A percentile compares a stretch with the other conserved stretches of the same genome.
phyloP scores from a whole-genome alignment of 2,888 invertebrate genomes.

The Melieria omissa region DNA sequence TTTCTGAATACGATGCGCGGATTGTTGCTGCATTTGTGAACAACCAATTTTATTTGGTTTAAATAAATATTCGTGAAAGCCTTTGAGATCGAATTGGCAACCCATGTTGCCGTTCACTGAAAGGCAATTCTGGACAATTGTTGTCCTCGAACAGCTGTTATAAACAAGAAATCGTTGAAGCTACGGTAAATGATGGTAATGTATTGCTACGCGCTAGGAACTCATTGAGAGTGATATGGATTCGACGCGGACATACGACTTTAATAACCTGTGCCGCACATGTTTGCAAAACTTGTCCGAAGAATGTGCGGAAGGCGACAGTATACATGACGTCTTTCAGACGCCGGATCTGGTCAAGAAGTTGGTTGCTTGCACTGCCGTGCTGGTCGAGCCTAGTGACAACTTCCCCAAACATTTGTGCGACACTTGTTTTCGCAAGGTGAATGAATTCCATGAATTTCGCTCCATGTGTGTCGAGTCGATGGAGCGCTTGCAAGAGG shows the following conservation, averaged over 20 bases:
- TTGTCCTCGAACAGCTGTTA: no score
- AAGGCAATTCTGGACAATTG: no score
- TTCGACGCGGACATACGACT: background rate
- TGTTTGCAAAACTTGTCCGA: constrained; percentile 1
- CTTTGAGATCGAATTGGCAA: no score
- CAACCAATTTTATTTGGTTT: no score
- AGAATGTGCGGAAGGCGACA: background rate
- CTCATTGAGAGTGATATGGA: no score
- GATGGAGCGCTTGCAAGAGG: constrained; percentile 32
- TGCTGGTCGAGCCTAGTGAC: constrained; percentile 45
- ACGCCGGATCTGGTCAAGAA: constrained; percentile 50
- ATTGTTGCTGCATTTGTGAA: no score
- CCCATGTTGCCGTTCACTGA: no score
- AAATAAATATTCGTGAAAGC: no score
- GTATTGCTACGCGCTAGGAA: no score
- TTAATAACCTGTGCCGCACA: background rate
- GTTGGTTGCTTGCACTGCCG: constrained; percentile 50
- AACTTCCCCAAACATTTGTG: constrained; percentile 45
- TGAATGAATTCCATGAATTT: constrained; percentile 45
- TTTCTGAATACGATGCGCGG: no score
- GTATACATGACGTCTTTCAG: constrained; percentile 28
- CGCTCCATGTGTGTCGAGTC: constrained; percentile 46
- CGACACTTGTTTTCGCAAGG: constrained; percentile 39
- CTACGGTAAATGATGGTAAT: no score
- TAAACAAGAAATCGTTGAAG: no score